Evolutionary conservation across 1,140 invertebrate genomes (phyloP), one percentile per base, ranked within the genome.

Genomic region (Bombus impatiens): DNA sequence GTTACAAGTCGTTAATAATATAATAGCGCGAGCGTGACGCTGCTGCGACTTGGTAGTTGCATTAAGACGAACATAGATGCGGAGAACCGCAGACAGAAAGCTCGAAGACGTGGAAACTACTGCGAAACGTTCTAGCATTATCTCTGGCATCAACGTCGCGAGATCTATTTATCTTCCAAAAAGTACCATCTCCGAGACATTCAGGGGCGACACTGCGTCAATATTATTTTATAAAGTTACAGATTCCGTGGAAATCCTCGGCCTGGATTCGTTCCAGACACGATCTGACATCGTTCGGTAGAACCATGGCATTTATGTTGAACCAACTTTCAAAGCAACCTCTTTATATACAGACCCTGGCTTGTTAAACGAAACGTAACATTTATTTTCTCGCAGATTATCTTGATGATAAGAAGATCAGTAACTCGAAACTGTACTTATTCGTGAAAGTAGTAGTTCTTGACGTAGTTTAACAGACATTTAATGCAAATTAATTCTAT

Each of bases 211-310:
- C 44, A 32, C 35, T 84, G 74, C 71, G 72, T 81, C 57, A 81
- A 86, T 81, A 81, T 86, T 86, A 74, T 79, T 74, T 86, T 57
- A 86, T 76, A 57, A 67, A 84, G 71, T 82, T 82, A 65, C 32
- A 12, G 53, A 44, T 35, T 44, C 68, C 40, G 28, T 18, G 8
- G 25, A 9, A 59, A 9, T n/a, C 53, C 18, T n/a, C 15, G 37
- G 9, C 40, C 53, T 82, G 70, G 80, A 75, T 65, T 44, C 53
- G 71, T 65, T 79, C 65, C 78, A 79, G 42, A 9, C 78, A 44
- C 42, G 42, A 68, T 44, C n/a, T 25, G 13, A 25, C 32, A 12
- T 44, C 35, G 59, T 62, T 62, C 78, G 40, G 35, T 25, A 3
- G n/a, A 44, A 28, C 28, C 37, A 1, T 18, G 40, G n/a, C 37